phyloP scores from a whole-genome alignment of 2,113 vertebrate genomes.

The Oophaga pumilio region DNA sequence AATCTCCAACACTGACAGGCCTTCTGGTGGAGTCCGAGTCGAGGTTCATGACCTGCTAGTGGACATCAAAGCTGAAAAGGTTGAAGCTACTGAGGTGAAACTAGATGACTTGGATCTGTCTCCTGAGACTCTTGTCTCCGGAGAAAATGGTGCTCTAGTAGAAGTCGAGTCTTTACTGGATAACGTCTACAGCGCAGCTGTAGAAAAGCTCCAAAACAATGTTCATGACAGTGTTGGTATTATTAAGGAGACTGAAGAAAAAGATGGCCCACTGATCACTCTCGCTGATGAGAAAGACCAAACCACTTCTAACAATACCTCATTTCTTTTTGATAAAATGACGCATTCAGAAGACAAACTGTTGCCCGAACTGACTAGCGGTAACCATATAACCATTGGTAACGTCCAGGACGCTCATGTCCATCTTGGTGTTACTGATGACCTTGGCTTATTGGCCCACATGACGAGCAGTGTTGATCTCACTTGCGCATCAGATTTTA shows the following conservation, averaged over 20 bases:
- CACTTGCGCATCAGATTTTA: conserved; percentile 81
- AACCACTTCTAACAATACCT: conserved; percentile 82
- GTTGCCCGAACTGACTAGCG: conserved; percentile 79
- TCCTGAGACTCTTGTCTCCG: conserved; percentile 82
- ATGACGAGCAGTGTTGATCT: conserved; percentile 83
- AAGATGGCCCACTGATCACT: conserved; percentile 94
- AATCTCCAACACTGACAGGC: conserved; percentile 71
- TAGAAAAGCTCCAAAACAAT: conserved; percentile 91
- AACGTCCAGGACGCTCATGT: conserved; percentile 78
- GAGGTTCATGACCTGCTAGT: conserved; percentile 95
- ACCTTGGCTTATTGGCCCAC: conserved; percentile 83
- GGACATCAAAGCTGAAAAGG: conserved; percentile 97
- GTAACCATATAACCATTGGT: conserved; percentile 78
- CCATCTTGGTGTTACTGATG: conserved; percentile 80
- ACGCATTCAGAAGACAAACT: conserved; percentile 80
- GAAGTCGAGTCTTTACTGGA: conserved; percentile 94
- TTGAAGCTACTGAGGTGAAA: conserved; percentile 98
- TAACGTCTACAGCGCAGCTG: conserved; percentile 94
- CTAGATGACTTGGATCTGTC: conserved; percentile 96
- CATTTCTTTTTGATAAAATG: conserved; percentile 80
- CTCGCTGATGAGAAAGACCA: conserved; percentile 96
- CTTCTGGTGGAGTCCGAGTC: conserved; percentile 83
- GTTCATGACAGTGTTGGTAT: conserved; percentile 79
- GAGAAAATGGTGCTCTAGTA: conserved; percentile 84
- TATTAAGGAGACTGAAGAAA: conserved; percentile 85